phyloP scores from a whole-genome alignment of 2,888 invertebrate species.

The Microchrysa polita region DNA sequence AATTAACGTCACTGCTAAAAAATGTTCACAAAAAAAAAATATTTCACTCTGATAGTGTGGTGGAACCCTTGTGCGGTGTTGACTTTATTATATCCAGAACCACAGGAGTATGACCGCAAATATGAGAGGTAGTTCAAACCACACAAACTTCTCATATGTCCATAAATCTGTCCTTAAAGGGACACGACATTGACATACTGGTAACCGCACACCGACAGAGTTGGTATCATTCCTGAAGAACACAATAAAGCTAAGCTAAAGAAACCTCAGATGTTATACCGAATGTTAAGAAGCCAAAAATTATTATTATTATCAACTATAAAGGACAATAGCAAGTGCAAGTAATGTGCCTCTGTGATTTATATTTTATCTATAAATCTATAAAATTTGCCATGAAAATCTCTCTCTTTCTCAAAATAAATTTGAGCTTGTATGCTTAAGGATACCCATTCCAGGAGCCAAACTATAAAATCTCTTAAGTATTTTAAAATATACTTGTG shows the following conservation, averaged over 20 bases:
- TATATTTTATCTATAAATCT: too few relatives aligned
- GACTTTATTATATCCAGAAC: too few relatives aligned
- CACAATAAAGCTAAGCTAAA: too few relatives aligned
- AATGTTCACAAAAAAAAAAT: too few relatives aligned
- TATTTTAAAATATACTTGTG: neutral
- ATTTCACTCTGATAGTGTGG: neutral
- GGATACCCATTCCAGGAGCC: neutral
- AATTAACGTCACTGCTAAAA: too few relatives aligned
- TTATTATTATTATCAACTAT: neutral
- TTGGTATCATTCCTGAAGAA: neutral
- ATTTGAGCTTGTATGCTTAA: neutral
- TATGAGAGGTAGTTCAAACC: constrained; percentile 43
- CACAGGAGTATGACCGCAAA: constrained; percentile 37
- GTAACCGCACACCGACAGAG: constrained; percentile 6
- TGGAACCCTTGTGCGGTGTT: constrained; percentile 16
- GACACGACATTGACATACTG: constrained; percentile 35
- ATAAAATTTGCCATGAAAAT: too few relatives aligned
- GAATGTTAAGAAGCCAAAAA: too few relatives aligned
- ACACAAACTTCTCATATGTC: constrained; percentile 40
- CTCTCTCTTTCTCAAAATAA: too few relatives aligned
- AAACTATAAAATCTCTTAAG: neutral
- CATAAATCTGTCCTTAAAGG: constrained; percentile 41
- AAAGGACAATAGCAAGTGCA: too few relatives aligned
- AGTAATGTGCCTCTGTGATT: too few relatives aligned
- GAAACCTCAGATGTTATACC: too few relatives aligned